Percentiles rank a stretch among this genome's conserved stretches.
These are phyloP conservation scores for Cyaniris semiargus DNA, from an alignment of 2,888 invertebrate species.

Conservation along the genomic window DNA sequence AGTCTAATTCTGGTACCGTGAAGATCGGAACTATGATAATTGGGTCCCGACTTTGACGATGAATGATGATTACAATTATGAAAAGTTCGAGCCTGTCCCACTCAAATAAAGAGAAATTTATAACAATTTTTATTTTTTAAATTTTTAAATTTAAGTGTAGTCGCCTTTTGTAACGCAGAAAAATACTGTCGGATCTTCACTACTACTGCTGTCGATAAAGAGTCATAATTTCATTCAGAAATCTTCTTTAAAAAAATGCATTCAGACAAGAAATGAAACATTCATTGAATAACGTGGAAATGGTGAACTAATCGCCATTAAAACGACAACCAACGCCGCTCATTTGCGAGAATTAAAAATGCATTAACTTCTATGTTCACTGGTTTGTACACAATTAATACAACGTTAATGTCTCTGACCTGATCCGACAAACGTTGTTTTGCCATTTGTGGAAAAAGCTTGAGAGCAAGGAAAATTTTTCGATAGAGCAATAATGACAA, in stretches of 20 bases:
- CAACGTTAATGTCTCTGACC: not conserved
- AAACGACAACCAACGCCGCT: not conserved
- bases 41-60: not conserved
- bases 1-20: not conserved
- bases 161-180: too few species aligned
- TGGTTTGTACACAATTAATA: not conserved
- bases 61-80: too few species aligned
- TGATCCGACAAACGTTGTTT: not conserved
- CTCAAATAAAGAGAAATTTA: too few species aligned
- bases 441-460: not conserved
- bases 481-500: not conserved
- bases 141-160: too few species aligned
- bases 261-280: not conserved
- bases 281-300: constrained; percentile 2
- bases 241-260: not conserved
- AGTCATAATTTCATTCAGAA: not conserved
- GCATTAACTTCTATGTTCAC: not conserved
- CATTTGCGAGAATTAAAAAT: constrained; percentile 6
- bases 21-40: not conserved
- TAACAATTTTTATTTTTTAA: too few species aligned
- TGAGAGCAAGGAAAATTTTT: not conserved
- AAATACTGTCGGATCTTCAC: too few species aligned
- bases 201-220: too few species aligned
- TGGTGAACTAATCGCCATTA: not conserved
- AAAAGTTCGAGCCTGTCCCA: too few species aligned